Percentiles rank a stretch among this genome's conserved stretches.
Evolutionary conservation across 2,113 vertebrate genomes (phyloP).

Genomic region (Sinocyclocheilus maitianheensis): DNA sequence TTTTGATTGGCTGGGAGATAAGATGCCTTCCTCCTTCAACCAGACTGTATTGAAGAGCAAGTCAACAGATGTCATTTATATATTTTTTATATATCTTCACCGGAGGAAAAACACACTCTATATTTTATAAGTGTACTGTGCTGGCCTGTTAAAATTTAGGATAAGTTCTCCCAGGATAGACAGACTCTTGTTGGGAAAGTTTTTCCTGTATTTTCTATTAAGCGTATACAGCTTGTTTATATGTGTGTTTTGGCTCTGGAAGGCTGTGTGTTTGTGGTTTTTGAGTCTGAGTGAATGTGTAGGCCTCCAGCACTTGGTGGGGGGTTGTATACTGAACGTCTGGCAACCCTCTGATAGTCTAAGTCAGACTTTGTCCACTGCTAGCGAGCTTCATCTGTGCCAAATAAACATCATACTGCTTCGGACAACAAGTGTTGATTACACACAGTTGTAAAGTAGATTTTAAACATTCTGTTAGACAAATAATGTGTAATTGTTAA

Average conservation of each 20-base stretch:
- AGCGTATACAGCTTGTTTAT: conserved; percentile 34
- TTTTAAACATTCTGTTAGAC: background rate
- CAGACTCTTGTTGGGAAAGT: background rate
- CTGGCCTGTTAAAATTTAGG: background rate
- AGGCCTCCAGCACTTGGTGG: conserved; percentile 12
- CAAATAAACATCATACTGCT: conserved; percentile 17
- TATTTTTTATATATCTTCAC: background rate
- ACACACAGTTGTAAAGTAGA: background rate
- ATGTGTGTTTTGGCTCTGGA: conserved; percentile 36
- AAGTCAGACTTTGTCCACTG: conserved; percentile 21
- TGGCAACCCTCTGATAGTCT: conserved; percentile 41
- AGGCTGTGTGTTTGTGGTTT: background rate
- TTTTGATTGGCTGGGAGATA: conserved; percentile 50
- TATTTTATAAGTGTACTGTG: background rate
- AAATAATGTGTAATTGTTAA: background rate
- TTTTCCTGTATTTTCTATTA: conserved; percentile 34
- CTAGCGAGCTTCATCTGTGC: background rate
- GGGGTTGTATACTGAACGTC: conserved; percentile 37
- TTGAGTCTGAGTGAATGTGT: conserved; percentile 13
- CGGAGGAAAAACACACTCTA: background rate
- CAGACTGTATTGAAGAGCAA: conserved; percentile 9
- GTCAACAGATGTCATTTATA: conserved; percentile 13
- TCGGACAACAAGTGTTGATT: background rate
- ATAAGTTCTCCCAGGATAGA: background rate
- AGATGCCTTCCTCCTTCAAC: conserved; percentile 28